Percentiles rank a stretch among this genome's conserved stretches.
Evolutionary conservation across 2,888 invertebrate species (phyloP).

Genomic region (Yponomeuta malinellus): DNA sequence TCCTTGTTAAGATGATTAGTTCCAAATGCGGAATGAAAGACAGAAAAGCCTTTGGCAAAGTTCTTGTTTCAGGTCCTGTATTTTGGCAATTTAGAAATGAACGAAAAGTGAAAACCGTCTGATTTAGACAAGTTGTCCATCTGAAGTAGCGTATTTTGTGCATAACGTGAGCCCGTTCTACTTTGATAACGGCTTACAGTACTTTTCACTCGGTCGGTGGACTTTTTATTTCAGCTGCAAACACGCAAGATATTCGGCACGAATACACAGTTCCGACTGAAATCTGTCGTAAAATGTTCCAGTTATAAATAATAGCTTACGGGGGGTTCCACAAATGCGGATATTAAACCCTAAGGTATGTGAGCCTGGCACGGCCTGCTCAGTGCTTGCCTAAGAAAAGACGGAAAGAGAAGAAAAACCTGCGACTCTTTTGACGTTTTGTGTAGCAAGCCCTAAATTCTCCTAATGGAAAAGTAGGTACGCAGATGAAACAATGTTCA

Average conservation of each 20-base stretch:
- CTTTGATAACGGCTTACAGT: constrained; percentile 43
- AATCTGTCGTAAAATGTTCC: constrained; percentile 14
- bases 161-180: constrained; percentile 31
- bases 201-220: constrained; percentile 37
- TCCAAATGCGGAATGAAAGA: too few species aligned
- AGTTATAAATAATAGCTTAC: constrained; percentile 7
- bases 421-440: too few species aligned
- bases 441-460: too few species aligned
- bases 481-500: too few species aligned
- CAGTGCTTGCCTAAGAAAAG: neutral
- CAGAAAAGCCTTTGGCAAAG: too few species aligned
- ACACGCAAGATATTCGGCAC: constrained; percentile 45
- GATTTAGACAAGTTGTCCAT: neutral
- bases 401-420: too few species aligned
- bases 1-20: too few species aligned
- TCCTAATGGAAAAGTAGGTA: too few species aligned
- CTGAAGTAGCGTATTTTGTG: neutral
- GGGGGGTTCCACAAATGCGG: constrained; percentile 10
- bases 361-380: neutral
- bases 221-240: constrained; percentile 37
- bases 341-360: neutral
- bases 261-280: constrained; percentile 28
- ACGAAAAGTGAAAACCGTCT: too few species aligned
- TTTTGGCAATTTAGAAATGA: too few species aligned
- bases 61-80: too few species aligned